phyloP scores from a whole-genome alignment of 2,888 invertebrate genomes.

The Halocaridina rubra region DNA sequence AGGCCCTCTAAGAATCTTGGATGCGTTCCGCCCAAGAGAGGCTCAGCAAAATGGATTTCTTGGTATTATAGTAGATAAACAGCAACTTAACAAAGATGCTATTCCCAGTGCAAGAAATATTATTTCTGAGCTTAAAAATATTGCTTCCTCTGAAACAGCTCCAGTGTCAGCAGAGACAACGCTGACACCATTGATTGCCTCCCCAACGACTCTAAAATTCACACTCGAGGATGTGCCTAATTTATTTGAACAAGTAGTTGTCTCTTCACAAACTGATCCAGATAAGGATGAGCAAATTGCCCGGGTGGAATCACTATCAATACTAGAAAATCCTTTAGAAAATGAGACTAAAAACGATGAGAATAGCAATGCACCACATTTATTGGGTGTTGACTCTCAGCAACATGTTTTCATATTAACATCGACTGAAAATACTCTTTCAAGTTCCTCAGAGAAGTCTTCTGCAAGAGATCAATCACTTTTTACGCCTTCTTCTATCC shows the following conservation, averaged over 20 bases:
- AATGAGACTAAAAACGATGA: neutral
- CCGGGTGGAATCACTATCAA: neutral
- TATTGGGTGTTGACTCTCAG: neutral
- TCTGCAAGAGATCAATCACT: neutral
- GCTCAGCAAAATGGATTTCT: too few species aligned
- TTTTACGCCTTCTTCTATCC: neutral
- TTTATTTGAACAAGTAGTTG: conserved; percentile 3
- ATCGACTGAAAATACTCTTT: neutral
- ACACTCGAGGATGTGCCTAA: conserved; percentile 35
- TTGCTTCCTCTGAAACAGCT: too few species aligned
- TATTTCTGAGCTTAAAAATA: too few species aligned
- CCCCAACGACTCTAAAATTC: conserved; percentile 41
- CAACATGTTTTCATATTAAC: conserved; percentile 16
- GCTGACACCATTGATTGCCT: neutral
- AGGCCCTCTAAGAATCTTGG: neutral
- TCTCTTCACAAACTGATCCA: neutral
- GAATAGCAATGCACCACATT: neutral
- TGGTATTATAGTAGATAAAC: too few species aligned
- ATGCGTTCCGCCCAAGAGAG: too few species aligned
- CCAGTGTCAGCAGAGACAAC: neutral
- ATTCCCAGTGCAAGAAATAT: neutral
- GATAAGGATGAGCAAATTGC: neutral
- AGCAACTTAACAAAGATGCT: neutral
- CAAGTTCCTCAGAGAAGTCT: neutral
- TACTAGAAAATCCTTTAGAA: neutral